Evolutionary conservation across 2,113 vertebrate genomes (phyloP), one percentile per base, ranked within the genome.

Genomic region (Clarias gariepinus): DNA sequence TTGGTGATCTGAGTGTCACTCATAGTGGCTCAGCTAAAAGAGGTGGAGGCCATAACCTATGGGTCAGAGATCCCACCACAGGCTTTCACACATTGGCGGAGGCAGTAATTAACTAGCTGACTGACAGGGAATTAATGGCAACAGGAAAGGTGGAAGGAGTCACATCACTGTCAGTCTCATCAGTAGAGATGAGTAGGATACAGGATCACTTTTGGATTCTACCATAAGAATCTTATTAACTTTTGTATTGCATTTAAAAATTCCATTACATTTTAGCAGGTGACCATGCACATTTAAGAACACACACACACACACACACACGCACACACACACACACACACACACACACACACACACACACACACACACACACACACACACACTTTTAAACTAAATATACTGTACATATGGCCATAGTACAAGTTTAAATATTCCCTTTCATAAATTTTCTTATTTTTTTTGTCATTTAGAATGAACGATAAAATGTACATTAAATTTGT

Each of bases 81-180:
- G 89, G 91, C 92, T 94, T 93, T 93, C 92, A 94, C 93, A 89
- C 92, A 93, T 90, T 89, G 25, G 92, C 90, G 33, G 82, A 92
- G 89, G 55, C 92, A 92, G 94, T 96, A 95, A 96, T 95, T 95
- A 95, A 95, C 91, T 92, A 86, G 85, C 58, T 94, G 95, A 96
- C 93, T 95, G 95, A 96, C 95, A 95, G 93, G 92, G 93, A 93
- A 91, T 92, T 93, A 90, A 93, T 91, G 88, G 93, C 89, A 91
- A 86, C 88, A 89, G 69, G 77, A 61, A 86, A 74, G 63, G 81
- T 64, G 86, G 66, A 87, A 84, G 73, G 73, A 87, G 76, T 89
- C 81, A 81, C 71, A 83, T n/a, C 63, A 3, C 53, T 90, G 90
- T 86, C 91, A 87, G 52, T 81, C 78, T 60, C 88, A 86, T 74